Conservation (phyloP, 2,888 invertebrate species). For the Darwinula stevensoni region DNA sequence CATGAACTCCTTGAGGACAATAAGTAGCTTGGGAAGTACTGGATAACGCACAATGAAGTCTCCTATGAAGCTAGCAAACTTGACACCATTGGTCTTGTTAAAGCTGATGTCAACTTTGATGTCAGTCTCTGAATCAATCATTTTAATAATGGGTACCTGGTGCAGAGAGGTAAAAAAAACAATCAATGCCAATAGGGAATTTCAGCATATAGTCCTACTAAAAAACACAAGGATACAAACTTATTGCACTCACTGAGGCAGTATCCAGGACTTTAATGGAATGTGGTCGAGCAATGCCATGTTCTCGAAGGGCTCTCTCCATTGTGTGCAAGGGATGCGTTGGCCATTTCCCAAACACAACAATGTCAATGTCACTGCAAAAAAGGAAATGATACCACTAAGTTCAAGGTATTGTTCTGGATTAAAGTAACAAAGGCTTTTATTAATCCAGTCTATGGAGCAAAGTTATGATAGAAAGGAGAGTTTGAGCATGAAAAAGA, state of each 20-base stretch:
- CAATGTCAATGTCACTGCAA: slow-evolving; percentile 38
- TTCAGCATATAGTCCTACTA: slow-evolving; percentile 1
- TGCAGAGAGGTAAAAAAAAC: not conserved
- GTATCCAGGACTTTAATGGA: slow-evolving; percentile 88
- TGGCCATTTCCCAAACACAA: slow-evolving; percentile 51
- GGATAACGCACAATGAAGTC: slow-evolving; percentile 65
- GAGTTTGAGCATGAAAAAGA: slow-evolving; percentile 3
- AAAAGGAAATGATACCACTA: no score
- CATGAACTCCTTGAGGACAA: slow-evolving; percentile 94
- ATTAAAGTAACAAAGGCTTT: not conserved
- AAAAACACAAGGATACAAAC: slow-evolving; percentile 3
- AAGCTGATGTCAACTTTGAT: slow-evolving; percentile 96
- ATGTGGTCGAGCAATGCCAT: slow-evolving; percentile 60
- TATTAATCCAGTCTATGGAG: no score
- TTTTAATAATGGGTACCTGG: slow-evolving; percentile 1
- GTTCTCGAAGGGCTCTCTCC: slow-evolving; percentile 60
- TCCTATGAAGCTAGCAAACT: slow-evolving; percentile 83
- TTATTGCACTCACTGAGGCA: slow-evolving; percentile 36
- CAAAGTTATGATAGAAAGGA: no score
- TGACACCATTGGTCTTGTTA: slow-evolving; percentile 92
- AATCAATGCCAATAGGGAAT: not conserved
- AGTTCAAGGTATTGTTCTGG: no score
- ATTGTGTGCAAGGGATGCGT: slow-evolving; percentile 65
- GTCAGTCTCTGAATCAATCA: slow-evolving; percentile 24
- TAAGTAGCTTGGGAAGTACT: slow-evolving; percentile 67